Conservation (phyloP, 1,140 invertebrate genomes). For the Drosophila paulistorum region DNA sequence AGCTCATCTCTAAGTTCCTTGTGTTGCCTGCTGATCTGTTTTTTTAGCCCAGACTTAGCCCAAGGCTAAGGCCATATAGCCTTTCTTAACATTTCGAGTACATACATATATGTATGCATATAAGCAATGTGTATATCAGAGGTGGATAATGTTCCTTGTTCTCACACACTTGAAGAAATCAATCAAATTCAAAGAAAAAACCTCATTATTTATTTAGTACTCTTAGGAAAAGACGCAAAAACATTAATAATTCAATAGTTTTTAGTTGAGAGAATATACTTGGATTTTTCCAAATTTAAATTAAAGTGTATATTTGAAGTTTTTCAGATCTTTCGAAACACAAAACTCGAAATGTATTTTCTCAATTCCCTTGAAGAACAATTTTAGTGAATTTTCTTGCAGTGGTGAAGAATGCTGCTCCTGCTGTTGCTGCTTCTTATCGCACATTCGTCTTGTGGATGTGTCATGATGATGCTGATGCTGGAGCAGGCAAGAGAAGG, state of each 20-base stretch:
- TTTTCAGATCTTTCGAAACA: too few relatives aligned
- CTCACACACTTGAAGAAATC: background rate
- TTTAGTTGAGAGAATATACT: background rate
- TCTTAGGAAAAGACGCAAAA: too few relatives aligned
- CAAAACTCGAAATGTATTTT: too few relatives aligned
- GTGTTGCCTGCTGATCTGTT: background rate
- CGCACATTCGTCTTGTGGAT: conserved; percentile 39
- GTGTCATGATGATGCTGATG: conserved; percentile 16
- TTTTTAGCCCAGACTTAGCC: conserved; percentile 2
- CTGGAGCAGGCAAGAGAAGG: background rate
- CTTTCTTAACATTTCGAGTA: background rate
- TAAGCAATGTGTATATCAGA: background rate
- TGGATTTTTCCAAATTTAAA: too few relatives aligned
- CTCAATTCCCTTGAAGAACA: too few relatives aligned
- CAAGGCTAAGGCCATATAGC: background rate
- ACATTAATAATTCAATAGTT: background rate
- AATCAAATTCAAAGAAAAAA: background rate
- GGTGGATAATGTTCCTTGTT: background rate
- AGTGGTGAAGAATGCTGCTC: background rate
- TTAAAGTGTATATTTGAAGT: too few relatives aligned
- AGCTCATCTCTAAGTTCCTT: background rate
- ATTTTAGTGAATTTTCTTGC: background rate
- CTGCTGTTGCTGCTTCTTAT: conserved; percentile 24
- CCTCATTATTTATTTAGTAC: background rate
- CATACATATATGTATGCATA: background rate